These are phyloP conservation scores for Leptatherina wallacei DNA, from an alignment of 2,797 vertebrate species.

Conservation along the genomic window DNA sequence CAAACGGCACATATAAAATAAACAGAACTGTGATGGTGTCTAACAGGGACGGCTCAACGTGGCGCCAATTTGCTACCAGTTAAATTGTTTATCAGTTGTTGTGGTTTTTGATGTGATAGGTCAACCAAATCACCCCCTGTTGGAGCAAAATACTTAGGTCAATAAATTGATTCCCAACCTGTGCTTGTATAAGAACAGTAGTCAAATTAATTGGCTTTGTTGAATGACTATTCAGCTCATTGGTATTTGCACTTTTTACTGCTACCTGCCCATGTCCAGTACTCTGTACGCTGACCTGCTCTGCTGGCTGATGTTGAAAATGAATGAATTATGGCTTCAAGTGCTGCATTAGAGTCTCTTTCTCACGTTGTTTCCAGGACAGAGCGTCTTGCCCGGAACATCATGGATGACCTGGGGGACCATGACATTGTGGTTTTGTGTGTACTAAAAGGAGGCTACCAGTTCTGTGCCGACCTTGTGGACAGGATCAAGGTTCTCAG, in stretches of 20 bases:
- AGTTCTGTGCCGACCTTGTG: slow-evolving; percentile 92
- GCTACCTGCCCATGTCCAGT: too few species aligned
- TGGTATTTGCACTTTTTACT: neutral
- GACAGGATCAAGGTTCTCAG: slow-evolving; percentile 90
- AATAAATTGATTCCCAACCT: neutral
- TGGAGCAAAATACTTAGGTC: neutral
- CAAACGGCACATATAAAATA: neutral
- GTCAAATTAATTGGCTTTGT: too few species aligned
- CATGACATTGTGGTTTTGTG: slow-evolving; percentile 91
- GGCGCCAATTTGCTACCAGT: too few species aligned
- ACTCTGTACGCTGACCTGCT: too few species aligned
- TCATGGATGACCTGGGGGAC: slow-evolving; percentile 91
- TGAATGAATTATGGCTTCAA: too few species aligned
- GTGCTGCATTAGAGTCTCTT: neutral
- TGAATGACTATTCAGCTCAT: too few species aligned
- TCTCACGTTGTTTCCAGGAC: slow-evolving; percentile 79
- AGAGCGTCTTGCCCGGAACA: slow-evolving; percentile 90
- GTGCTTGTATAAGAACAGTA: neutral
- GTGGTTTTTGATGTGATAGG: too few species aligned
- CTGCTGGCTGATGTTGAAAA: too few species aligned
- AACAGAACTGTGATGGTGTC: too few species aligned
- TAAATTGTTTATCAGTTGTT: too few species aligned
- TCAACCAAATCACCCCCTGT: neutral
- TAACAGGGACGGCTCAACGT: too few species aligned
- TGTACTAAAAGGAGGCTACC: slow-evolving; percentile 92